phyloP scores from a whole-genome alignment of 2,888 invertebrate genomes.

The Stenichneumon culpator region DNA sequence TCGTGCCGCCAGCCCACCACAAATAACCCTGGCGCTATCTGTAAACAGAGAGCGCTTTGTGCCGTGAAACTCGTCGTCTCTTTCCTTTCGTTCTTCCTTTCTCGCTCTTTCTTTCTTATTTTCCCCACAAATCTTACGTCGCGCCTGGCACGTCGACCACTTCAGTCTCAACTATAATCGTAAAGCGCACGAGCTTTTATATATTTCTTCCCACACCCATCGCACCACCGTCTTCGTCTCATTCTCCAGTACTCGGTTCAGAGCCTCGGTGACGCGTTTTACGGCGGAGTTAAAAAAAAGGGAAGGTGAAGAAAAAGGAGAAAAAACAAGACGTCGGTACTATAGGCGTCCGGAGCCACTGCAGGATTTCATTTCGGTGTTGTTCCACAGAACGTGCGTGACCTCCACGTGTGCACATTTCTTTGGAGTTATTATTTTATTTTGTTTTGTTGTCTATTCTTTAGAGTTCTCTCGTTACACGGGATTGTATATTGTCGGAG shows the following conservation, averaged over 20 bases:
- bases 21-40: slow-evolving; percentile 74
- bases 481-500: neutral
- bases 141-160: slow-evolving; percentile 22
- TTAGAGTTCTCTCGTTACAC: neutral
- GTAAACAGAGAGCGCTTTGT: slow-evolving; percentile 74
- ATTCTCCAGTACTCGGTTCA: slow-evolving; percentile 4
- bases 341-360: neutral
- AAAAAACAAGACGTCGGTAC: neutral
- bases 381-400: slow-evolving; percentile 6
- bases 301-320: neutral
- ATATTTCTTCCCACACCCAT: neutral
- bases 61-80: slow-evolving; percentile 60
- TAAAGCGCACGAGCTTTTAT: slow-evolving; percentile 40
- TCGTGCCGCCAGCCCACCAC: slow-evolving; percentile 68
- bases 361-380: slow-evolving; percentile 20
- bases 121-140: slow-evolving; percentile 33
- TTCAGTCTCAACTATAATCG: slow-evolving; percentile 34
- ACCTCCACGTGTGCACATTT: slow-evolving; percentile 7
- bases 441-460: neutral
- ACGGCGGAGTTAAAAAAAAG: slow-evolving; percentile 18
- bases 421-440: neutral
- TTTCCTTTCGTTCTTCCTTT: slow-evolving; percentile 21
- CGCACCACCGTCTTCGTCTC: neutral
- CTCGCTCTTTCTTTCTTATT: slow-evolving; percentile 8
- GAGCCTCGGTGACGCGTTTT: slow-evolving; percentile 11